These are phyloP conservation scores for Drosophila ercepeae DNA, from an alignment of 1,140 invertebrate species.

Conservation along the genomic window DNA sequence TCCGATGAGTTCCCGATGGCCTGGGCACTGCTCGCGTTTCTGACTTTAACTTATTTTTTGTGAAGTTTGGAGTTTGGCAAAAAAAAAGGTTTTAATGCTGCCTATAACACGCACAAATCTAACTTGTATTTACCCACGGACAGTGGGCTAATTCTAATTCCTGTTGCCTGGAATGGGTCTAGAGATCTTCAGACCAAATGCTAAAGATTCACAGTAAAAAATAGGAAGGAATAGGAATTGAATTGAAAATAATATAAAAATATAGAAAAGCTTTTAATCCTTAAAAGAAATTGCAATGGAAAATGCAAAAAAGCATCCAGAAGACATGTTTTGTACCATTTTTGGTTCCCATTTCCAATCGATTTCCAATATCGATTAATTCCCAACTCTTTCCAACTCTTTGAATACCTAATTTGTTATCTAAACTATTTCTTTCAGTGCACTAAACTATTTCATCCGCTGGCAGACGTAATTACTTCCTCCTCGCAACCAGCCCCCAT, in stretches of 20 bases:
- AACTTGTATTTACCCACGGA: constrained; percentile 23
- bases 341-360: too few relatives aligned
- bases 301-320: too few relatives aligned
- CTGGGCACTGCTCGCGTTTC: background rate
- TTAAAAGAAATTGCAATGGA: background rate
- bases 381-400: too few relatives aligned
- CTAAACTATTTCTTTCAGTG: background rate
- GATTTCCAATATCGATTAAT: too few relatives aligned
- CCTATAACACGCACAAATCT: constrained; percentile 50
- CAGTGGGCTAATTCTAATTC: constrained; percentile 37
- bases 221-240: too few relatives aligned
- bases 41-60: background rate
- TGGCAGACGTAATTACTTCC: constrained; percentile 59
- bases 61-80: constrained; percentile 7
- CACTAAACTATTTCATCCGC: constrained; percentile 21
- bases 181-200: constrained; percentile 14
- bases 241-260: too few relatives aligned
- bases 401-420: too few relatives aligned
- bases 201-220: background rate
- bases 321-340: too few relatives aligned
- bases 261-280: background rate
- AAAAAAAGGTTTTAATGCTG: constrained; percentile 4
- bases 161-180: constrained; percentile 32
- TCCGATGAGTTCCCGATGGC: background rate
- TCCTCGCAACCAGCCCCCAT: constrained; percentile 1